Evolutionary conservation across 1,140 invertebrate genomes (phyloP).

Genomic region (Pomacea maculata): DNA sequence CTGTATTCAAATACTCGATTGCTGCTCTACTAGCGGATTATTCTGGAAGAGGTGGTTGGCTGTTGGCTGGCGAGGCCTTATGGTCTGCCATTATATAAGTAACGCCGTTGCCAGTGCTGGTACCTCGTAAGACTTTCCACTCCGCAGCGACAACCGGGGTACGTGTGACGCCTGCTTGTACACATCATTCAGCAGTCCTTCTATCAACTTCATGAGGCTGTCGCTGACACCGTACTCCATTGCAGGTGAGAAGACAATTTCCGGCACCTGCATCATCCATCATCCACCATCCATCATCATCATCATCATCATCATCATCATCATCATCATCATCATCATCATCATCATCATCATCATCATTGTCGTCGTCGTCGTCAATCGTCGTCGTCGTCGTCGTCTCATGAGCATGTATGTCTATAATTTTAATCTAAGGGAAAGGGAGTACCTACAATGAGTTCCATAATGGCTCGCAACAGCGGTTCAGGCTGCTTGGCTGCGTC

Average conservation of each 20-base stretch:
- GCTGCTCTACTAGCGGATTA: no score
- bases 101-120: no score
- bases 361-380: no score
- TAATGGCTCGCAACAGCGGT: conserved; percentile 85
- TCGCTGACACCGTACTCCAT: conserved; percentile 79
- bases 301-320: not conserved
- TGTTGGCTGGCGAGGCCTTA: no score
- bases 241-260: conserved; percentile 78
- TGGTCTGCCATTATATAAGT: not conserved
- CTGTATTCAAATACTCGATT: no score
- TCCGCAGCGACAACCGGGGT: conserved; percentile 68
- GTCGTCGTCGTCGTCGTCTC: no score
- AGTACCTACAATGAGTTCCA: conserved; percentile 72
- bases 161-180: conserved; percentile 83
- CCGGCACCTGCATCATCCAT: conserved; percentile 71
- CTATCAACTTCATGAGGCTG: conserved; percentile 81
- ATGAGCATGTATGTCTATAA: no score
- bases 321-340: no score
- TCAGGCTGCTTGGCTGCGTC: conserved; percentile 78
- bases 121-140: conserved; percentile 28
- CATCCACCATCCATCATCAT: not conserved
- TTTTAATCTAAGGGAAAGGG: no score
- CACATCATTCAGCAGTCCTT: conserved; percentile 82
- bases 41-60: no score
- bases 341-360: no score